Evolutionary conservation across 2,888 invertebrate species (phyloP).

Genomic region (Eilema griseolum): DNA sequence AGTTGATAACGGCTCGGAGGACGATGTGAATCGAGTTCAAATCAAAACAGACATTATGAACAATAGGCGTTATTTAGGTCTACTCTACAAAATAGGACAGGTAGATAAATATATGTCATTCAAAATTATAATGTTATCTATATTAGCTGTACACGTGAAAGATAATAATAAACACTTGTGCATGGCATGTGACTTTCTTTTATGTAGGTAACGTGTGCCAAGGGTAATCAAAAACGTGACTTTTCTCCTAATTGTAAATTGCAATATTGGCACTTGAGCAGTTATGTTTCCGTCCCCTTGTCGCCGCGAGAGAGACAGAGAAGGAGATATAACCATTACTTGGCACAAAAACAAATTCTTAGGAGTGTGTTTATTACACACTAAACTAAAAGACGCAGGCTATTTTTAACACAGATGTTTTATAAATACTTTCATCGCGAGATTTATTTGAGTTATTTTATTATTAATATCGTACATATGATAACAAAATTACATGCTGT

Average conservation of each 20-base stretch:
- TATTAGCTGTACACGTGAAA: constrained; percentile 3
- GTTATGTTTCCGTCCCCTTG: background rate
- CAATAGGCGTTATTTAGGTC: too few species aligned
- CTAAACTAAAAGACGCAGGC: too few species aligned
- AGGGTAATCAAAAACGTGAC: constrained; percentile 5
- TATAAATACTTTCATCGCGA: too few species aligned
- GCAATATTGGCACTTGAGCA: background rate
- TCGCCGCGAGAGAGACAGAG: background rate
- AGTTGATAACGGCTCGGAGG: too few species aligned
- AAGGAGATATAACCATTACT: background rate
- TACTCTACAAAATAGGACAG: background rate
- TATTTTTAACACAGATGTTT: too few species aligned
- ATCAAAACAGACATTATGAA: too few species aligned
- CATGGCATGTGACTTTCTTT: constrained; percentile 5
- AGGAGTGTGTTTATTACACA: background rate
- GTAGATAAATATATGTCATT: background rate
- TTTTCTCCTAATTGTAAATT: background rate
- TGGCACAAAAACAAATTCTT: background rate
- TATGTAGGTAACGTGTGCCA: constrained; percentile 1
- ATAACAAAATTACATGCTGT: too few species aligned
- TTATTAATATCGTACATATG: too few species aligned
- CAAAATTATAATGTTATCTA: constrained; percentile 7
- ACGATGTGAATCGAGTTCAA: too few species aligned
- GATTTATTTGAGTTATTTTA: too few species aligned
- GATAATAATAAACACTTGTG: constrained; percentile 7